phyloP scores from a whole-genome alignment of 2,797 vertebrate species.

The Megalops cyprinoides region DNA sequence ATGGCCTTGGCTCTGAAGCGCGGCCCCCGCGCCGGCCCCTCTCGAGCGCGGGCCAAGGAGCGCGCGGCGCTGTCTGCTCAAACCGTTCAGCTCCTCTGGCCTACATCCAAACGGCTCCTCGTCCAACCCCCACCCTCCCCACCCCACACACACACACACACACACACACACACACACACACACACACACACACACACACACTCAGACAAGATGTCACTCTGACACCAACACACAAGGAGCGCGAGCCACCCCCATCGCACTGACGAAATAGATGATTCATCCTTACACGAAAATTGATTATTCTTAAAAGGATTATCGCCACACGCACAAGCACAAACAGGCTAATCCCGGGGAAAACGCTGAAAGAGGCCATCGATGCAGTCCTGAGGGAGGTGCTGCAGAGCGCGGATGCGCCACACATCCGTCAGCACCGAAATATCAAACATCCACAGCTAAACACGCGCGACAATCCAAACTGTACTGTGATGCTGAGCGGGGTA shows the following conservation, averaged over 20 bases:
- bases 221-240: neutral
- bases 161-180: no score
- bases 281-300: conserved; percentile 71
- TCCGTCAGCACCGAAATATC: conserved; percentile 51
- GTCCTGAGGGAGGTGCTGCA: conserved; percentile 50
- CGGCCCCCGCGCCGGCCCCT: conserved; percentile 31
- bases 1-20: conserved; percentile 32
- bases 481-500: conserved; percentile 3
- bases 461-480: conserved; percentile 22
- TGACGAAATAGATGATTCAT: conserved; percentile 35
- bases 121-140: no score
- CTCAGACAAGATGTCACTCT: conserved; percentile 17
- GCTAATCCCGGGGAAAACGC: conserved; percentile 78
- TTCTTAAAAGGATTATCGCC: conserved; percentile 77
- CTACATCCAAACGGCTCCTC: conserved; percentile 32
- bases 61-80: neutral
- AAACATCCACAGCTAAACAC: conserved; percentile 29
- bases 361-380: conserved; percentile 70
- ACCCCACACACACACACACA: no score
- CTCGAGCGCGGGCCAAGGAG: neutral
- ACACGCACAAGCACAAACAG: conserved; percentile 80
- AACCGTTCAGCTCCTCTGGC: conserved; percentile 21
- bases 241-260: conserved; percentile 35
- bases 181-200: no score
- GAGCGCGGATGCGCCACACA: conserved; percentile 53